Evolutionary conservation across 2,113 vertebrate species (phyloP).

Genomic region (Pluvianellus socialis): DNA sequence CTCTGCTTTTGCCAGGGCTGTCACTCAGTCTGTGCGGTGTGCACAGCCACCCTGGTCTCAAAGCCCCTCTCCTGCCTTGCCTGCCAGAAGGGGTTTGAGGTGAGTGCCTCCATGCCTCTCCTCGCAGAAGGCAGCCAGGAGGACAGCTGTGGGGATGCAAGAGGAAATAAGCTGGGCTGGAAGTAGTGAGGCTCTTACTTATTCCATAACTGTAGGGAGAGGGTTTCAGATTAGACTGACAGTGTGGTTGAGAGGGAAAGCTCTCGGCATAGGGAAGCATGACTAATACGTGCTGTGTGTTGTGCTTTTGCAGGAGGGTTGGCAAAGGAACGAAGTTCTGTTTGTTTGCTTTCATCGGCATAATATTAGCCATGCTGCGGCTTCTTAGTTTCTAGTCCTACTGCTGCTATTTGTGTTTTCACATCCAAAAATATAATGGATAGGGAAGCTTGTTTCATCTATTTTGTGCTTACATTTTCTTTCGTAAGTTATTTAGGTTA

Average conservation of each 20-base stretch:
- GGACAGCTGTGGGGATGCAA: rapidly evolving
- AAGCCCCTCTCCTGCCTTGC: not conserved
- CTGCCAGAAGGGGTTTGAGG: not conserved
- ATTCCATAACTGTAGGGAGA: not conserved
- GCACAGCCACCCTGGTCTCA: rapidly evolving
- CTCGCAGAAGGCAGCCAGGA: not conserved
- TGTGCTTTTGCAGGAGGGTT: not conserved
- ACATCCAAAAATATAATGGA: not conserved
- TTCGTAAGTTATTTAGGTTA: not conserved
- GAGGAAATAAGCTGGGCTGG: not conserved
- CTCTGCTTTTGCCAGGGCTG: not conserved
- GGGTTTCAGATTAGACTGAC: not conserved
- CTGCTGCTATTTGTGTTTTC: not conserved
- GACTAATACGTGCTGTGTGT: not conserved
- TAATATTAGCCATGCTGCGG: rapidly evolving
- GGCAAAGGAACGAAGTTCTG: not conserved
- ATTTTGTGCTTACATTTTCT: not conserved
- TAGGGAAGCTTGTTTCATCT: not conserved
- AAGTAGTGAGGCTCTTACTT: not conserved
- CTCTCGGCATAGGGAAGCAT: not conserved
- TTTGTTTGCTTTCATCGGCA: not conserved
- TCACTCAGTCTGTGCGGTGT: not conserved
- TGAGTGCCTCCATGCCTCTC: rapidly evolving
- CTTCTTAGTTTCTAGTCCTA: not conserved
- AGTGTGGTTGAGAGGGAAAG: not conserved